These are phyloP conservation scores for Miniopterus natalensis DNA, from an alignment of 2,113 vertebrate species.

Conservation along the genomic window DNA sequence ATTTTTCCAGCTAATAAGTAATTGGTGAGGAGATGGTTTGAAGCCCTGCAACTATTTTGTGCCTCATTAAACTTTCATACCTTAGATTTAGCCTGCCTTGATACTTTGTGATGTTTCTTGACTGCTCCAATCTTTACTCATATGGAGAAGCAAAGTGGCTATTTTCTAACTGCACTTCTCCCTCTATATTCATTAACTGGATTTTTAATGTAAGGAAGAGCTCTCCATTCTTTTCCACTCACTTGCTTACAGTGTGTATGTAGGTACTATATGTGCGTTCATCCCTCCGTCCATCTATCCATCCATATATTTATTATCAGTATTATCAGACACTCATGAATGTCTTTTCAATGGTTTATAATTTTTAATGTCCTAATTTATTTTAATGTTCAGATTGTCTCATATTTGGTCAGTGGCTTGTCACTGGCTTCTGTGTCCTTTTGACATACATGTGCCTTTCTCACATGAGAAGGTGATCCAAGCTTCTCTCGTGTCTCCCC, in stretches of 20 bases:
- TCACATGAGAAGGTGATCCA: neutral
- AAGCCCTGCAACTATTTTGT: neutral
- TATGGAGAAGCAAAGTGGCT: neutral
- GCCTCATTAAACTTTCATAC: neutral
- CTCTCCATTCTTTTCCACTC: neutral
- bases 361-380: neutral
- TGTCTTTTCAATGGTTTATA: neutral
- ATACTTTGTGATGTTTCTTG: neutral
- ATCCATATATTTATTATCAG: neutral
- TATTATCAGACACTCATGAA: neutral
- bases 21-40: neutral
- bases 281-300: neutral
- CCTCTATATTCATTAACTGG: neutral
- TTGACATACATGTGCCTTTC: neutral
- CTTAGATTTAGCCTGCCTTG: neutral
- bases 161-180: neutral
- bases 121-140: neutral
- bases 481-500: neutral
- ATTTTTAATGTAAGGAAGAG: neutral
- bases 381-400: neutral
- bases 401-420: neutral
- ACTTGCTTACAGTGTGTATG: neutral
- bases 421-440: neutral
- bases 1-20: neutral
- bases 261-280: neutral